phyloP scores from a whole-genome alignment of 2,888 invertebrate genomes.

The Oxyteleia sp. region DNA sequence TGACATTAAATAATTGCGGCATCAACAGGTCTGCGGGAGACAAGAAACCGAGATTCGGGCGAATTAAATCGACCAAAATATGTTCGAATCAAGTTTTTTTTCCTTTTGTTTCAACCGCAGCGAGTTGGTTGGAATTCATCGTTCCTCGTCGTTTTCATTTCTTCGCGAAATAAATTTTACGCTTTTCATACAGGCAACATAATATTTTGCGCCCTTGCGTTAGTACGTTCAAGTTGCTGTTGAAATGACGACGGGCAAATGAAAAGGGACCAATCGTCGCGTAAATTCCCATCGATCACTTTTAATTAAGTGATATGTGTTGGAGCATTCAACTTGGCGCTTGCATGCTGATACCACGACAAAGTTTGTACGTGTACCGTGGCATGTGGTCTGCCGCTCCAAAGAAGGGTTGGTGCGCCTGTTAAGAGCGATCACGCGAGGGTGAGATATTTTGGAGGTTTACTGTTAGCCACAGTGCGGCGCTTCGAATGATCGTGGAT shows the following conservation, averaged over 20 bases:
- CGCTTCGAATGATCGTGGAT: slow-evolving; percentile 83
- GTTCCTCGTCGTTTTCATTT: slow-evolving; percentile 5
- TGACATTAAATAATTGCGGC: slow-evolving; percentile 45
- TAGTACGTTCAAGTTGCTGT: too few species aligned
- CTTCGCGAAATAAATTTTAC: slow-evolving; percentile 3
- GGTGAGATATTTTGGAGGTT: slow-evolving; percentile 78
- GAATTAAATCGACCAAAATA: slow-evolving; percentile 8
- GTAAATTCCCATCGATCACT: slow-evolving; percentile 26
- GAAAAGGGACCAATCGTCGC: neutral
- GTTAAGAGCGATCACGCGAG: slow-evolving; percentile 69
- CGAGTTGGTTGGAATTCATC: neutral
- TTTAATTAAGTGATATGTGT: slow-evolving; percentile 42
- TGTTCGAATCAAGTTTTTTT: neutral
- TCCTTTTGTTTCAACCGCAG: too few species aligned
- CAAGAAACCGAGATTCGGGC: neutral
- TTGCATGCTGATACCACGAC: slow-evolving; percentile 57
- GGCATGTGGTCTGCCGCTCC: slow-evolving; percentile 64
- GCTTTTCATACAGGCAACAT: too few species aligned
- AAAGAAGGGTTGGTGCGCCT: slow-evolving; percentile 64
- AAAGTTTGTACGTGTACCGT: slow-evolving; percentile 65
- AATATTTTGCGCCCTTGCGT: too few species aligned
- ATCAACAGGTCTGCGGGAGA: slow-evolving; percentile 47
- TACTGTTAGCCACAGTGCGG: slow-evolving; percentile 83
- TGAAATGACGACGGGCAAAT: neutral
- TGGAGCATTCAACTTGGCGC: slow-evolving; percentile 45